Conservation (phyloP, 2,888 invertebrate species). For the Cancer borealis region DNA sequence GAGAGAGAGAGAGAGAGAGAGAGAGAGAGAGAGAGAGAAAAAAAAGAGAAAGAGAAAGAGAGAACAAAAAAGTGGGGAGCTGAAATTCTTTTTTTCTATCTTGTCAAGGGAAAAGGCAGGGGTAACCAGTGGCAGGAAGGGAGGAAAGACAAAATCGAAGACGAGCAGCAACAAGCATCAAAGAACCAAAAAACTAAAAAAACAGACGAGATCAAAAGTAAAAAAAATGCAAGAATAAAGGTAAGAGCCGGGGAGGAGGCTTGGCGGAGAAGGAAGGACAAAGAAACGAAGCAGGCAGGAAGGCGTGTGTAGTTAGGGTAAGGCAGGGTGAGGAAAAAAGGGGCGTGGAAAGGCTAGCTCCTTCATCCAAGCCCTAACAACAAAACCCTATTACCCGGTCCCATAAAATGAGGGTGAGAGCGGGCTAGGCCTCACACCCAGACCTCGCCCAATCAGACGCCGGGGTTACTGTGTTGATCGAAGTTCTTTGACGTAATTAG, state of each 20-base stretch:
- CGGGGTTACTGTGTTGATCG: background rate
- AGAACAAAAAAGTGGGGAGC: background rate
- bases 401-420: background rate
- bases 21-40: background rate
- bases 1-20: background rate
- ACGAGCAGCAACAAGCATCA: background rate
- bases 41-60: background rate
- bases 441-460: background rate
- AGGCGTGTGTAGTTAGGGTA: background rate
- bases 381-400: background rate
- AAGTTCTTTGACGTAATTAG: conserved; percentile 24
- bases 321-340: background rate
- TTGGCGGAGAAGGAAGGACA: background rate
- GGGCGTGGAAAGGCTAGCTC: background rate
- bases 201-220: background rate
- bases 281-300: background rate
- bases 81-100: background rate
- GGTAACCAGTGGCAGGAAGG: background rate
- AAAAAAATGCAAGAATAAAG: background rate
- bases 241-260: too few relatives aligned
- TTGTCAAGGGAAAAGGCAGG: background rate
- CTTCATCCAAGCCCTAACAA: conserved; percentile 7
- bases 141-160: conserved; percentile 5
- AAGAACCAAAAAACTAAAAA: background rate
- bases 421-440: background rate